These are phyloP conservation scores for Pholis gunnellus DNA, from an alignment of 2,113 vertebrate genomes.

Conservation along the genomic window DNA sequence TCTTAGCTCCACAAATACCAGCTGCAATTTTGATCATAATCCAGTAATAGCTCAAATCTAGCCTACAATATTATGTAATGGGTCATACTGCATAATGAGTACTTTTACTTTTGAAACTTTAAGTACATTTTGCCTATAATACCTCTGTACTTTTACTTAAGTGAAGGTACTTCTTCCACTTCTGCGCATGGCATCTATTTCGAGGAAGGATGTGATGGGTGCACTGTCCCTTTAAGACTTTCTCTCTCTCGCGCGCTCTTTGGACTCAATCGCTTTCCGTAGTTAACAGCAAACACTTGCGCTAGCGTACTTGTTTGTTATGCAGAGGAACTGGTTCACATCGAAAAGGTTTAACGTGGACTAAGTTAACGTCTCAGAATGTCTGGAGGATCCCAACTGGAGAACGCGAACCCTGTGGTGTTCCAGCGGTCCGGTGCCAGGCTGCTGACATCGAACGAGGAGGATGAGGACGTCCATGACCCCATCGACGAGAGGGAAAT, in stretches of 20 bases:
- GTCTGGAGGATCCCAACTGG: conserved; percentile 58
- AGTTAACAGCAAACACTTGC: conserved; percentile 26
- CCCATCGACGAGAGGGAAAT: conserved; percentile 79
- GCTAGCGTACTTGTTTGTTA: background rate
- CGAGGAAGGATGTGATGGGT: background rate
- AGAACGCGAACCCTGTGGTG: conserved; percentile 75
- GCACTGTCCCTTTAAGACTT: conserved; percentile 42
- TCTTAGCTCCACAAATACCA: too few relatives aligned
- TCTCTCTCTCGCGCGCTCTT: background rate
- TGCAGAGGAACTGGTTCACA: rapidly evolving
- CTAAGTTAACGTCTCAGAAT: background rate
- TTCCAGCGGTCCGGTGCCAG: conserved; percentile 74
- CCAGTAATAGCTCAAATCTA: too few relatives aligned
- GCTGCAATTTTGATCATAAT: too few relatives aligned
- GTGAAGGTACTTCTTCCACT: background rate
- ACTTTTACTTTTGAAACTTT: background rate
- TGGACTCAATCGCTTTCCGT: conserved; percentile 35
- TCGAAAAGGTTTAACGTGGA: background rate
- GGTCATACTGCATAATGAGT: too few relatives aligned
- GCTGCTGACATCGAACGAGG: conserved; percentile 54
- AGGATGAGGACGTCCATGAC: conserved; percentile 74
- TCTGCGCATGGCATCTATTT: background rate
- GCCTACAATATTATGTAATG: too few relatives aligned
- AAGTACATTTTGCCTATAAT: background rate
- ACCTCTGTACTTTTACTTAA: background rate